These are phyloP conservation scores for Macrotrachela quadricornifera DNA, from an alignment of 1,140 invertebrate genomes.

Conservation along the genomic window DNA sequence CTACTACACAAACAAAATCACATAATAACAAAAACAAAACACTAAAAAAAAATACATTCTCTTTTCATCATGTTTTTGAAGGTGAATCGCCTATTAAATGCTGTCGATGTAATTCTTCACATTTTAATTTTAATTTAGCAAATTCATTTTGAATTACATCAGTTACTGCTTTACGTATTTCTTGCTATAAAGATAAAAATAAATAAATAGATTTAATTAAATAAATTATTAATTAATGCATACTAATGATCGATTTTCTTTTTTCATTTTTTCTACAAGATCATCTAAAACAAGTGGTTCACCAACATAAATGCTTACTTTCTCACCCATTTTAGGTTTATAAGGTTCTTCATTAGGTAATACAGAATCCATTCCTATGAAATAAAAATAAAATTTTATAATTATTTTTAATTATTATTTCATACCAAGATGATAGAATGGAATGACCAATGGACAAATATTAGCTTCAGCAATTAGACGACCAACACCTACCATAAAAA, in stretches of 20 bases:
- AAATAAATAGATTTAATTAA: background rate
- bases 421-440: slow-evolving; percentile 8
- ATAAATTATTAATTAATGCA: background rate
- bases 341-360: slow-evolving; percentile 7
- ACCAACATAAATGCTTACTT: slow-evolving; percentile 2
- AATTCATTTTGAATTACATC: slow-evolving; percentile 5
- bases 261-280: background rate
- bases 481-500: background rate
- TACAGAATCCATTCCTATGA: background rate
- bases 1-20: no score
- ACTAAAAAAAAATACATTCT: no score
- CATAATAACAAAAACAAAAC: no score
- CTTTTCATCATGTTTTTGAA: no score
- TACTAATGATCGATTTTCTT: background rate
- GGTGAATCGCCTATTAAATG: background rate
- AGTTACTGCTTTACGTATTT: slow-evolving; percentile 5
- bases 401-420: background rate
- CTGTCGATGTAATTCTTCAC: background rate
- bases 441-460: slow-evolving; percentile 1
- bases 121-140: background rate
- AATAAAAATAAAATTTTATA: background rate
- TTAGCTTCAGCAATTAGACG: slow-evolving; percentile 2
- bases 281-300: slow-evolving; percentile 5
- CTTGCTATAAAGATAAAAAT: background rate
- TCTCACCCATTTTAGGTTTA: slow-evolving; percentile 2